phyloP scores from a whole-genome alignment of 64 coral and sea anemone genomes.

The Montipora capricornis region DNA sequence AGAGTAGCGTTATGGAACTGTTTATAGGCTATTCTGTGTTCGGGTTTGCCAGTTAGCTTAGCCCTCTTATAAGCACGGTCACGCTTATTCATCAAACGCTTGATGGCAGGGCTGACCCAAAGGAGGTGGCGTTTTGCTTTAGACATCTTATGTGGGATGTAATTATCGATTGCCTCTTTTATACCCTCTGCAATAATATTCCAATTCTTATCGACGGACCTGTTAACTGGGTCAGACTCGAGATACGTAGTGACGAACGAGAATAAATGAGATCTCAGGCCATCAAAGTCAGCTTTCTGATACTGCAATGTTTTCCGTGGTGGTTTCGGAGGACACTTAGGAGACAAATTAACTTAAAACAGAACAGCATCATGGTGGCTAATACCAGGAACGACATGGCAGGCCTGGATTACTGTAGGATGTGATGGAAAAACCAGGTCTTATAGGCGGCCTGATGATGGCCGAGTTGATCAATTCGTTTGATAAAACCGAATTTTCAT shows the following conservation, averaged over 20 bases:
- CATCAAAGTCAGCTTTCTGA: conserved; percentile 44
- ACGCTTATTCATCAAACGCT: conserved; percentile 17
- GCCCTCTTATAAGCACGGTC: conserved; percentile 18
- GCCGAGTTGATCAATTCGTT: conserved; percentile 1
- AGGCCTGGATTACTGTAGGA: conserved; percentile 1
- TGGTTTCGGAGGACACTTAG: conserved; percentile 45
- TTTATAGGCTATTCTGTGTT: conserved; percentile 13
- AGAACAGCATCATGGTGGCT: conserved; percentile 34
- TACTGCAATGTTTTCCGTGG: conserved; percentile 37
- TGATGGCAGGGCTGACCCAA: neutral
- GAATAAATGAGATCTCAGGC: conserved; percentile 37
- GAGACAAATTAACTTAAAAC: conserved; percentile 29
- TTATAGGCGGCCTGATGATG: neutral
- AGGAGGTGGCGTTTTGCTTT: conserved; percentile 28
- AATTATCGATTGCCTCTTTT: neutral
- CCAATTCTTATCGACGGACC: neutral
- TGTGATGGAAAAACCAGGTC: conserved; percentile 58
- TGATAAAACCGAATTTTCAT: too few species aligned
- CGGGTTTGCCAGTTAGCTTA: neutral
- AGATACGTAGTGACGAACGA: neutral
- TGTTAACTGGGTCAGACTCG: neutral
- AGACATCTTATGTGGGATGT: conserved; percentile 38
- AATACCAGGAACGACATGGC: neutral
- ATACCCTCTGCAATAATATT: conserved; percentile 10
- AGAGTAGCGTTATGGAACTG: conserved; percentile 20